Conservation (phyloP, 2,797 vertebrate genomes). For the Manis pentadactyla region DNA sequence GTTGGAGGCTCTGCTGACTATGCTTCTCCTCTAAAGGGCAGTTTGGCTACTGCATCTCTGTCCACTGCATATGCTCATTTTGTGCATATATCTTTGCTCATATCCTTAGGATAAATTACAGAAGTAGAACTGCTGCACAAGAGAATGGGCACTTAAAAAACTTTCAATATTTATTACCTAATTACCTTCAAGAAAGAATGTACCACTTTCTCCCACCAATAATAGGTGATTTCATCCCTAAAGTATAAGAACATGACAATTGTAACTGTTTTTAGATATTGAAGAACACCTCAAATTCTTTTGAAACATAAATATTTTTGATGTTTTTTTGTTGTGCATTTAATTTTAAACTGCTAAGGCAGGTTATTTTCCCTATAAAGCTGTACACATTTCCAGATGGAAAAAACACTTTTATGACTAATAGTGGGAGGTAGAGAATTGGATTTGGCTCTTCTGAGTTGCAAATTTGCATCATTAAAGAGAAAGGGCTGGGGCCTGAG, state of each 20-base stretch:
- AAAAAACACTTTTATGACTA: background rate
- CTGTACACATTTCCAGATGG: conserved; percentile 9
- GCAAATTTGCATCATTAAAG: background rate
- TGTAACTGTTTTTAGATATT: background rate
- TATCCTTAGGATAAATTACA: background rate
- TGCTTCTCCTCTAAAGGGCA: background rate
- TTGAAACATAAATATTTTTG: background rate
- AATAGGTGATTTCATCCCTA: background rate
- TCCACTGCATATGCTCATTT: background rate
- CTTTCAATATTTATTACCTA: background rate
- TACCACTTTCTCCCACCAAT: background rate
- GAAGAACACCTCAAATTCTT: conserved; percentile 4
- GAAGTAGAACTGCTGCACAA: background rate
- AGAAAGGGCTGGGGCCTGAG: background rate
- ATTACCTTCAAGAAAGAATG: background rate
- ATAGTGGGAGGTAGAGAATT: background rate
- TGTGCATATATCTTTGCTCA: background rate
- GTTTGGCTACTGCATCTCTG: background rate
- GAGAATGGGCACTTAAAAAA: background rate
- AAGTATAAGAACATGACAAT: background rate
- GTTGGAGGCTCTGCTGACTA: background rate
- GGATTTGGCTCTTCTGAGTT: conserved; percentile 4
- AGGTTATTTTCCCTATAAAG: background rate
- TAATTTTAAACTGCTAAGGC: background rate
- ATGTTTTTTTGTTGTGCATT: background rate